Base-by-base conservation (phyloP, 1,140 invertebrate species). In the Tetraneura akinire region DNA sequence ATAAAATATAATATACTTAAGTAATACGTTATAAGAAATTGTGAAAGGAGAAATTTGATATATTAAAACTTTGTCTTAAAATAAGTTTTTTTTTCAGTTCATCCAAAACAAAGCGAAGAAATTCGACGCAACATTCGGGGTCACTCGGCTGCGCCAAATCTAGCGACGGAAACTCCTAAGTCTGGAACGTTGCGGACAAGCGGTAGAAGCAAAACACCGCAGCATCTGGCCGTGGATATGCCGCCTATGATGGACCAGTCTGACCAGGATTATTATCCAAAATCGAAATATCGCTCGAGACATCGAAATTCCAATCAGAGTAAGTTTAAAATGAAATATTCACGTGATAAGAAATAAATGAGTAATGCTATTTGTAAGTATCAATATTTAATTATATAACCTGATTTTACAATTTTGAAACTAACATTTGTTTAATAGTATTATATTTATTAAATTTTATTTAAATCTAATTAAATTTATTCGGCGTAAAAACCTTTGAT, bases 101-200 rank as follows among this genome's bases (percentile, higher is more conserved):
- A 62, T 29, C 37, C 74, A n/a, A 78, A 78, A 16, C 74, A 78
- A 16, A 45, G 37, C 3, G 55, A 78, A 29, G 74, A 62, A 32
- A 62, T 78, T 21, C 51, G 55, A 6, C 53, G 74, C 16, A 78
- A 62, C 55, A 29, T 78, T 3, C 74, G 80, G 26, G 80, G 80
- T 18, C 80, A 80, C 21, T 80, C 80, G 6, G 80, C 80, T 0
- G 80, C 80, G 5, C 80, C 80, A 5, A 70, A 80, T 42, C 21
- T 80, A 14, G 80, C 80, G 3, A 70, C 47, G 32, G 80, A 80
- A 26, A 71, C 62, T 9, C 62, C 80, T 3, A n/a, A 10, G 14
- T 26, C 64, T 3, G 64, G 47, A 3, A 68, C 62, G 21, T 37
- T 70, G 47, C 51, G 80, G 16, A 89, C 21, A 13, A 62, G 21